Base-by-base conservation (phyloP, 2,113 vertebrate species). In the Colaptes auratus region DNA sequence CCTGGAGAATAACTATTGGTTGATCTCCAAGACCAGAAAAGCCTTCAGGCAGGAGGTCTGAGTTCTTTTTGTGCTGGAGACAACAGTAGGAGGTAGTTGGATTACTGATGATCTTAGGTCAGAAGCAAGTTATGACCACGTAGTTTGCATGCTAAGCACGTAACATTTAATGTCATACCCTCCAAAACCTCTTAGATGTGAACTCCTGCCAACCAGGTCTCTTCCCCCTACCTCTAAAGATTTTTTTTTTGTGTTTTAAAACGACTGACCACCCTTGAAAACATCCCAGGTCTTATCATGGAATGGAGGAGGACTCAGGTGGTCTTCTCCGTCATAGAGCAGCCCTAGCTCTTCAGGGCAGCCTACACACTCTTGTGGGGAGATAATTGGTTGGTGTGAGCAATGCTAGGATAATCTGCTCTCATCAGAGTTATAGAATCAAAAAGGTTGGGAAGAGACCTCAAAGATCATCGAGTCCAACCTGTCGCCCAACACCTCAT, bases 131-230 rank as follows among this genome's bases (percentile, higher is more conserved):
- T 56, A 11, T 16, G 9, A 42, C 61, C 73, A 35, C 15, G n/a
- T 14, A 39, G 0, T 10, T 12, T 4, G 19, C 48, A 6, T 0
- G 27, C 30, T 19, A 24, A 31, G 33, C 2, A 1, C 4, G 3
- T 39, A 8, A 7, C 15, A 5, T 2, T 16, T 10, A 11, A 44
- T 36, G 67, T 18, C 31, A 7, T 7, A 24, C 15, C 30, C 55
- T 18, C 27, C 2, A 18, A 14, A 8, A 36, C 42, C 48, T n/a
- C 73, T 20, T 2, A 8, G 28, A 39, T 6, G 25, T 2, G 23
- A 44, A 15, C 3, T 33, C 24, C 55, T 59, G 24, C 53, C 67
- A 36, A 19, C 3, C 35, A 20, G 28, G 12, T 82, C 33, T 20
- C 27, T 59, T 20, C 11, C 11, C 13, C 0, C 28, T 20, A 8